Base-by-base conservation (phyloP, 2,888 invertebrate genomes). In the Penaeus monodon region DNA sequence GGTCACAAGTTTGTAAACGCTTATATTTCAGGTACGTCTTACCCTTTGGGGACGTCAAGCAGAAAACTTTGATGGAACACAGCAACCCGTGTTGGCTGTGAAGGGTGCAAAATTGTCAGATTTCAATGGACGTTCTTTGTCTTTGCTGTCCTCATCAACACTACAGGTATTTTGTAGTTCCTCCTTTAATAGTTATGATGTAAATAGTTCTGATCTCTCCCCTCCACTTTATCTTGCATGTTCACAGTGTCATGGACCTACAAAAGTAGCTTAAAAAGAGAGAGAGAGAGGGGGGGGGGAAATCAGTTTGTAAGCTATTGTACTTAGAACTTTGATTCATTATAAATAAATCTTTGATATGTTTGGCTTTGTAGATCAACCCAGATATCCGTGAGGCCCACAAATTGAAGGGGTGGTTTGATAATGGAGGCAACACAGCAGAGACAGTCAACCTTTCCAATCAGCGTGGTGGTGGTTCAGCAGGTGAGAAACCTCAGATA, bases 31-130 rank as follows among this genome's bases (percentile, higher is more conserved):
- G 88, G 83, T 88, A 20, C 93, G 93, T n/a, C 92, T 99, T 7
- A 98, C 98, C 0, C 92, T 99, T 0, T 99, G 99, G 99, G 98
- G n/a, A n/a, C 94, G 93, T 64, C 96, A 97, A n/a, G 99, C 99
- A 0, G 96, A 96, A n/a, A 95, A 94, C 86, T 99, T 99, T 92
- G 95, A 96, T 91, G 95, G 95, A 0, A n/a, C 94, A 82, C 93
- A 94, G 10, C 95, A 96, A 91, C 97, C 98, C 2, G 95, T 99
- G 0, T 92, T 99, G 64, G 96, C 97, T 29, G 94, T 97, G 1
- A 99, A n/a, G 94, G 96, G 96, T 7, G 97, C 95, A 0, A 95
- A 95, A 44, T n/a, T 99, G 7, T 94, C 95, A 0, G 99, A 99
- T 93, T 99, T 96, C 92, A 96, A 95, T 89, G 96, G n/a, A 76